Conservation (phyloP, 1,140 invertebrate species). For the Ganaspis sp. region DNA sequence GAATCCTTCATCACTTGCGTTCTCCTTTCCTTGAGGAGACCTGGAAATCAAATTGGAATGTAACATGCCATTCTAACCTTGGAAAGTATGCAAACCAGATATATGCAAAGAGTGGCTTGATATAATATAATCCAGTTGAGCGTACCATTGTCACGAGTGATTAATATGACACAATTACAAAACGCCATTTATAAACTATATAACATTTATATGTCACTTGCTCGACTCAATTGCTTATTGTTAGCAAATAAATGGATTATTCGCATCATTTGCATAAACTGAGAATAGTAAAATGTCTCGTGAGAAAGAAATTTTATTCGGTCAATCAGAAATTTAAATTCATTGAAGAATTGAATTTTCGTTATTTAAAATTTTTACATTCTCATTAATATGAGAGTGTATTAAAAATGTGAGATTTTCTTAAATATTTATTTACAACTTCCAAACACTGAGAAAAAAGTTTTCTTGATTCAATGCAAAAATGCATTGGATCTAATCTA, state of each 20-base stretch:
- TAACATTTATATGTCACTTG: not conserved
- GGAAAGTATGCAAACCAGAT: constrained; percentile 11
- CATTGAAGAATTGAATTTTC: too few relatives aligned
- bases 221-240: not conserved
- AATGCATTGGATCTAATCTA: too few relatives aligned
- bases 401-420: too few relatives aligned
- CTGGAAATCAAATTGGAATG: constrained; percentile 10
- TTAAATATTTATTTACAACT: too few relatives aligned
- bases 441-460: too few relatives aligned
- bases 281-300: too few relatives aligned
- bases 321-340: too few relatives aligned
- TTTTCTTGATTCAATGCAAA: too few relatives aligned
- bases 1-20: constrained; percentile 19
- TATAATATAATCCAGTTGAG: not conserved
- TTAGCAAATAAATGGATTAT: not conserved
- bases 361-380: too few relatives aligned
- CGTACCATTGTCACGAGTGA: not conserved
- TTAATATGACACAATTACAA: constrained; percentile 14
- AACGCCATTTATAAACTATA: not conserved
- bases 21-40: constrained; percentile 12
- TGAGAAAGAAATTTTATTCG: too few relatives aligned
- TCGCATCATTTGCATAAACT: not conserved
- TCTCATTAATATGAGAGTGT: too few relatives aligned
- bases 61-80: constrained; percentile 5
- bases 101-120: not conserved